phyloP scores from a whole-genome alignment of 2,797 vertebrate species.

The Hafferia zeledoni region DNA sequence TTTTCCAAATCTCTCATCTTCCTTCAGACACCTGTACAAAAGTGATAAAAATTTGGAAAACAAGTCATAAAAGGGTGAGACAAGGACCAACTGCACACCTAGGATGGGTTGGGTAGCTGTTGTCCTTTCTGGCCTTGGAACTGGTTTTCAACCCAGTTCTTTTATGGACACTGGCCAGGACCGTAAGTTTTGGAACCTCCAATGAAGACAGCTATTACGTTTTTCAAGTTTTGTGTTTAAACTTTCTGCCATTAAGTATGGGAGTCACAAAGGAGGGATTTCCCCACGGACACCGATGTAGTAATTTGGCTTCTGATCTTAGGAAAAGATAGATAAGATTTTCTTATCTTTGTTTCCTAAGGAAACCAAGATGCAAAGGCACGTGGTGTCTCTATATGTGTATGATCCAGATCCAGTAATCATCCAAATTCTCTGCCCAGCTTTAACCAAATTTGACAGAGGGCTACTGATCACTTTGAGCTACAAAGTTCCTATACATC shows the following conservation, averaged over 20 bases:
- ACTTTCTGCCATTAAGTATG: neutral
- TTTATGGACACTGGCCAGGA: neutral
- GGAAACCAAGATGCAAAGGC: neutral
- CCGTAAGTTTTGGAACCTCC: neutral
- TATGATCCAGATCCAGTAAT: neutral
- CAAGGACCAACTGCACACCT: neutral
- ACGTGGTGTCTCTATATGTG: neutral
- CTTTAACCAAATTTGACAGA: neutral
- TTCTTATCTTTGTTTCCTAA: neutral
- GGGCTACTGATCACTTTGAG: neutral
- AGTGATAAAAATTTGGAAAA: neutral
- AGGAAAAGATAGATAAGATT: neutral
- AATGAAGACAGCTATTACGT: neutral
- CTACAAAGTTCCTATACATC: neutral
- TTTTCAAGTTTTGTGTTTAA: neutral
- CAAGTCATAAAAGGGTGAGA: neutral
- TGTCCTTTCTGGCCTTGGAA: neutral
- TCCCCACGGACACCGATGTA: neutral
- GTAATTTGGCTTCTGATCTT: slow-evolving; percentile 36
- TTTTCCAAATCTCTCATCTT: neutral
- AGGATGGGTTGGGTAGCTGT: neutral
- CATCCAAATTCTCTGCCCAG: neutral
- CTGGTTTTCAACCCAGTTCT: neutral
- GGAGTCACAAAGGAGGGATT: slow-evolving; percentile 7
- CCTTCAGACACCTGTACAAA: neutral